phyloP scores from a whole-genome alignment of 1,140 invertebrate genomes.

The Laupala kohalensis region DNA sequence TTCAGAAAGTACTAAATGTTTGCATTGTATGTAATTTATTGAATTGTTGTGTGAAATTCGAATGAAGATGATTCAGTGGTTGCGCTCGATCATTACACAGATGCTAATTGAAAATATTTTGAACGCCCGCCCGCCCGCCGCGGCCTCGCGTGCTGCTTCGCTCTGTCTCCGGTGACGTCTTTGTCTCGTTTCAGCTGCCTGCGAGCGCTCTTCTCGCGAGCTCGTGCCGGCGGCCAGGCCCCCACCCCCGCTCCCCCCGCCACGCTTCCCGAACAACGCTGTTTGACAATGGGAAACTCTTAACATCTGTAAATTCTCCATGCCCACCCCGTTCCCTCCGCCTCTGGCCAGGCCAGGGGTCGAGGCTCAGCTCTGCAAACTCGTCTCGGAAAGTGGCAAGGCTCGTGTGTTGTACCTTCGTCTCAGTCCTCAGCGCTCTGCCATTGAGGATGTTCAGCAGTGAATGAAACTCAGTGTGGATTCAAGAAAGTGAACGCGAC shows the following conservation, averaged over 20 bases:
- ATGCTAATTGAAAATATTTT: neutral
- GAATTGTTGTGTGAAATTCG: neutral
- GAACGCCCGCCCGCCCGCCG: neutral
- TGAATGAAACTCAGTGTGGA: neutral
- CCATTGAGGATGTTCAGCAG: neutral
- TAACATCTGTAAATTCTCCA: constrained; percentile 32
- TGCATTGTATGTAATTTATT: neutral
- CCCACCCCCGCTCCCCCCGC: constrained; percentile 50
- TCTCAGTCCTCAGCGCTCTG: constrained; percentile 25
- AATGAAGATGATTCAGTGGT: neutral
- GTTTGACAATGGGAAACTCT: constrained; percentile 54
- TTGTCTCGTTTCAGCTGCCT: constrained; percentile 38
- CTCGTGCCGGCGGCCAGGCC: constrained; percentile 38
- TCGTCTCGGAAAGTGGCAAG: constrained; percentile 36
- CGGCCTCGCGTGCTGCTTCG: no score
- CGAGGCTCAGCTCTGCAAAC: constrained; percentile 36
- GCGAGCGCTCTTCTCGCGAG: constrained; percentile 45
- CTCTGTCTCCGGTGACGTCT: no score
- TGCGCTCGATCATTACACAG: neutral
- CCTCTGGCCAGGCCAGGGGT: constrained; percentile 30
- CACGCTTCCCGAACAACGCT: constrained; percentile 49
- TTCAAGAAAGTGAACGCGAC: neutral
- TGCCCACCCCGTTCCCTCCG: constrained; percentile 26
- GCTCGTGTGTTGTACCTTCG: constrained; percentile 41
- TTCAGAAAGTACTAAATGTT: neutral